Evolutionary conservation across 1,140 invertebrate genomes (phyloP).

Genomic region (Palaemon carinicauda): DNA sequence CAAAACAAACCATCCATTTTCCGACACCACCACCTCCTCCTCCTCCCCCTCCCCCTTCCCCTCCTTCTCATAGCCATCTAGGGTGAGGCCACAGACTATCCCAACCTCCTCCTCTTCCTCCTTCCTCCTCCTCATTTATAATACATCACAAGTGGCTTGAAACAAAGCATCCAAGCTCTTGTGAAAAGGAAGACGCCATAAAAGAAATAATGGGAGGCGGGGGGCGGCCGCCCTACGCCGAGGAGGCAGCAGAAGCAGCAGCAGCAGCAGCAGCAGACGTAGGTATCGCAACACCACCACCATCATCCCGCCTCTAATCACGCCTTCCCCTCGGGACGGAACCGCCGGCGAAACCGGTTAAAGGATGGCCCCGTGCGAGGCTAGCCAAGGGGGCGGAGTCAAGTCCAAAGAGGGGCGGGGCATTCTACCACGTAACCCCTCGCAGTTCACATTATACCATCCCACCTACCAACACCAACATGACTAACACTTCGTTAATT

Average conservation of each 20-base stretch:
- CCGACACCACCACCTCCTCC: constrained; percentile 13
- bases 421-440: not conserved
- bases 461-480: not conserved
- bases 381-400: constrained; percentile 27
- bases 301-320: constrained; percentile 54
- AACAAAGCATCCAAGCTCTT: constrained; percentile 31
- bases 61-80: not conserved
- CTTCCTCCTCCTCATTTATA: not conserved
- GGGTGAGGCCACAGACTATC: not conserved
- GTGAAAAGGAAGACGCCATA: constrained; percentile 42
- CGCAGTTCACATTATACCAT: not conserved
- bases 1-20: constrained; percentile 49
- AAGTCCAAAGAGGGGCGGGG: not conserved
- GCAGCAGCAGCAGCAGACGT: not conserved
- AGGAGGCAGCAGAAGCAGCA: constrained; percentile 7
- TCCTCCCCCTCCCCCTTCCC: not conserved
- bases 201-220: constrained; percentile 49
- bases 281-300: constrained; percentile 47
- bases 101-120: not conserved
- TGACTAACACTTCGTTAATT: not conserved
- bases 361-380: constrained; percentile 45
- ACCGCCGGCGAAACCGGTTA: constrained; percentile 40
- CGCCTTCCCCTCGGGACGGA: constrained; percentile 51
- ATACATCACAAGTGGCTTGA: not conserved
- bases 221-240: constrained; percentile 17